phyloP scores from a whole-genome alignment of 2,888 invertebrate species.

The Pseudeuparius sepicola region DNA sequence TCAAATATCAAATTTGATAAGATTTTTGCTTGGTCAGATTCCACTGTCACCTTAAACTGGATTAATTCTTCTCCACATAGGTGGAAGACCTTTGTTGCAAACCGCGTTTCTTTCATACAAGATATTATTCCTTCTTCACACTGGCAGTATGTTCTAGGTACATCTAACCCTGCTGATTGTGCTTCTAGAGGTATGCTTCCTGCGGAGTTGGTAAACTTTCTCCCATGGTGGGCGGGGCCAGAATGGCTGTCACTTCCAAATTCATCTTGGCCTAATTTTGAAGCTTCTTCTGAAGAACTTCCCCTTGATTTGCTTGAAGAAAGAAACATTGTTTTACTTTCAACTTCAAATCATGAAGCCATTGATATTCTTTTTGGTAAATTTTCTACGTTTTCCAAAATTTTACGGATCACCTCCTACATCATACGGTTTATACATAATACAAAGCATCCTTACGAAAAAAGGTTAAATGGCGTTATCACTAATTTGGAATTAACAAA shows the following conservation, averaged over 20 bases:
- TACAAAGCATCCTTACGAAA: too few species aligned
- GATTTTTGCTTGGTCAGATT: conserved; percentile 5
- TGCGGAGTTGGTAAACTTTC: conserved; percentile 1
- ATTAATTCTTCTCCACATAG: conserved; percentile 6
- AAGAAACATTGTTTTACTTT: not conserved
- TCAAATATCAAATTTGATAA: too few species aligned
- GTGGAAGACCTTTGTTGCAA: conserved; percentile 3
- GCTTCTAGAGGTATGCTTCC: conserved; percentile 12
- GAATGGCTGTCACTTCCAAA: not conserved
- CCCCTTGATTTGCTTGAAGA: not conserved
- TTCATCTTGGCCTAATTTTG: not conserved
- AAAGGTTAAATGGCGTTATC: too few species aligned
- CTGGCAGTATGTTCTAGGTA: conserved; percentile 9
- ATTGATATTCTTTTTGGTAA: not conserved
- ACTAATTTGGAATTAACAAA: conserved; percentile 3
- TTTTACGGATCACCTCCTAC: too few species aligned
- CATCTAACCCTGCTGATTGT: conserved; percentile 13
- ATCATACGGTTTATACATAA: too few species aligned
- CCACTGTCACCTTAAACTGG: conserved; percentile 1
- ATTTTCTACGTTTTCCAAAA: conserved; percentile 4
- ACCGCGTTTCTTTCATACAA: not conserved
- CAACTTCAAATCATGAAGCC: not conserved
- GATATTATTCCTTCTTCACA: conserved; percentile 3
- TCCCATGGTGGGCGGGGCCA: conserved; percentile 7
- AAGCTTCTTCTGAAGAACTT: conserved; percentile 2